Evolutionary conservation across 2,113 vertebrate species (phyloP).

Genomic region (Phaethon lepturus): DNA sequence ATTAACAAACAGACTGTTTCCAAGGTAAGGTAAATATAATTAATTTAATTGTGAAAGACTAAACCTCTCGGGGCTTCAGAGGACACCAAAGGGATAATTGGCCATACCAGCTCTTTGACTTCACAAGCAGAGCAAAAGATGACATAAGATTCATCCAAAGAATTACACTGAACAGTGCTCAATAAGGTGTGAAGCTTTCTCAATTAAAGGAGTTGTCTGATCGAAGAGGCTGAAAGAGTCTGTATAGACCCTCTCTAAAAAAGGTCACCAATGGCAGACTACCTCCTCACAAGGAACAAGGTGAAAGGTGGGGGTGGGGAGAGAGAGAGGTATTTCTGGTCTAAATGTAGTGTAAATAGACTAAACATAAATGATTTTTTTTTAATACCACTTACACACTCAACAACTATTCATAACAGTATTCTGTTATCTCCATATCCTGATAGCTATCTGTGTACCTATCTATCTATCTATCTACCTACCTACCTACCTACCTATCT

Average conservation of each 20-base stretch:
- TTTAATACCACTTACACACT: not conserved
- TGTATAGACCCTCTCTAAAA: not conserved
- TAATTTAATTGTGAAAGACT: not conserved
- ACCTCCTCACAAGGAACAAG: not conserved
- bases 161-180: not conserved
- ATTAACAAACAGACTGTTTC: not conserved
- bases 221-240: not conserved
- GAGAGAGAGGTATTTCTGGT: not conserved
- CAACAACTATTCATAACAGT: not conserved
- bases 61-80: not conserved
- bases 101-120: not conserved
- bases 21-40: not conserved
- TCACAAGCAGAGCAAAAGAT: not conserved
- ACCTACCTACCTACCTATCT: not conserved
- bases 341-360: not conserved
- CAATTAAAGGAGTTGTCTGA: not conserved
- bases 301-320: not conserved
- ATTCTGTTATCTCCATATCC: not conserved
- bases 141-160: not conserved
- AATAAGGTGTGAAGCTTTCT: not conserved
- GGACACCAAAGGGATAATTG: not conserved
- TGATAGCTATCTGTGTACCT: not conserved
- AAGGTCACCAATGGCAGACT: not conserved
- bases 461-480: not conserved
- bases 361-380: not conserved